Evolutionary conservation across 2,888 invertebrate species (phyloP), one percentile per base, ranked within the genome.

Genomic region (Eurytoma adleriae): DNA sequence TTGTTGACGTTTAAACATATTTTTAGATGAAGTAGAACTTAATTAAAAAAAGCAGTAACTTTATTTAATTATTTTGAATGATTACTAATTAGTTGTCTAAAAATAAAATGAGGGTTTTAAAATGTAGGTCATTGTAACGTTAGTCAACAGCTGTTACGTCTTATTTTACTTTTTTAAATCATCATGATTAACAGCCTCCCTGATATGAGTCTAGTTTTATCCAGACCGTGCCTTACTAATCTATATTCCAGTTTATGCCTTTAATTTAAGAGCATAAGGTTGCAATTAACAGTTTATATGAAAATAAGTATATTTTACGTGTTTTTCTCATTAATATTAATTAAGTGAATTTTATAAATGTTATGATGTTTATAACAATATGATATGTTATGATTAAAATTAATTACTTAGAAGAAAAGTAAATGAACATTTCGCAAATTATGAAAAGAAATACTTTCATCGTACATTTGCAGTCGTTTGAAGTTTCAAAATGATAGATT

Each of bases 191-290:
- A 18, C n/a, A n/a, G 12, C n/a, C 64, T 64, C 40, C 40, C 64
- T n/a, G 10, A n/a, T 40, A 10, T 10, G 64, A n/a, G 18, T 30
- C 57, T 57, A 40, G 57, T 70, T 70, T 57, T 20, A 70, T 70
- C 70, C 18, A 48, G 57, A 57, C n/a, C 16, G 13, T 57, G 48
- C 18, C 40, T 70, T 57, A 48, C 57, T 57, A 18, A 14, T 10
- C 57, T 3, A 70, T 64, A 64, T 64, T 48, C 40, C 3, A n/a
- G n/a, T 57, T 57, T 30, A 27, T 57, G 27, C 48, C 30, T n/a
- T 30, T 30, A n/a, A 54, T 54, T 2, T n/a, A 54, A 54, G 14
- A 4, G 54, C n/a, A 1, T 2, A n/a, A 3, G n/a, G 54, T n/a
- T 54, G 14, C 54, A 20, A 61, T 61, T 20, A 20, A 61, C 0